Conservation (phyloP, 2,888 invertebrate species). For the Pemphredon lugubris region DNA sequence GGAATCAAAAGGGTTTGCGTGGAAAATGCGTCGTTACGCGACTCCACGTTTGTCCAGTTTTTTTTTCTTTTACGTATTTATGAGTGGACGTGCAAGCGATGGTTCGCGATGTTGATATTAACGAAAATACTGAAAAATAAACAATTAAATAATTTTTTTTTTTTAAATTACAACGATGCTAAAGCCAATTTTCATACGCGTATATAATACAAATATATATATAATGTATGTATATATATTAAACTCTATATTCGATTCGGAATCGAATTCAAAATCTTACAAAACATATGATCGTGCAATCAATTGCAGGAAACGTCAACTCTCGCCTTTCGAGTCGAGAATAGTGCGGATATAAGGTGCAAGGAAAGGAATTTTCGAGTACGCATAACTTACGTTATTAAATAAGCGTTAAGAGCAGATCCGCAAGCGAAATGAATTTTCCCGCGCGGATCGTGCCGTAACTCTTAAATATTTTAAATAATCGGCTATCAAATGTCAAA, state of each 20-base stretch:
- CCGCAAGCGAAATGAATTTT: constrained; percentile 10
- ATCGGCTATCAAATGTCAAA: neutral
- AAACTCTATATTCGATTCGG: constrained; percentile 64
- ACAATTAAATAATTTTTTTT: constrained; percentile 63
- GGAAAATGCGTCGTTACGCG: constrained; percentile 12
- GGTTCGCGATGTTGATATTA: neutral
- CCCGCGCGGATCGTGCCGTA: too few relatives aligned
- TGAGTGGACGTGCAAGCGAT: too few relatives aligned
- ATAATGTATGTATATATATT: constrained; percentile 62
- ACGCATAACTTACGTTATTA: constrained; percentile 31
- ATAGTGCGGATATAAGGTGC: neutral
- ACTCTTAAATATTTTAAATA: too few relatives aligned
- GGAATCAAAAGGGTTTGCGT: neutral
- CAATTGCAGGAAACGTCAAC: constrained; percentile 31
- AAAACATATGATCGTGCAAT: constrained; percentile 46
- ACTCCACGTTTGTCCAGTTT: constrained; percentile 1
- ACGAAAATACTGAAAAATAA: constrained; percentile 50
- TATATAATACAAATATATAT: constrained; percentile 50
- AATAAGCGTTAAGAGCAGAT: constrained; percentile 6
- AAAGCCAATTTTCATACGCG: constrained; percentile 60
- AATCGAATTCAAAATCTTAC: constrained; percentile 55
- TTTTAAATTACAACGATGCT: constrained; percentile 65
- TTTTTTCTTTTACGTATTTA: too few relatives aligned
- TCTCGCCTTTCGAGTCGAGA: neutral
- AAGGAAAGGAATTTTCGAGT: constrained; percentile 42